These are phyloP conservation scores for Labia minor DNA, from an alignment of 2,888 invertebrate genomes.

Conservation along the genomic window DNA sequence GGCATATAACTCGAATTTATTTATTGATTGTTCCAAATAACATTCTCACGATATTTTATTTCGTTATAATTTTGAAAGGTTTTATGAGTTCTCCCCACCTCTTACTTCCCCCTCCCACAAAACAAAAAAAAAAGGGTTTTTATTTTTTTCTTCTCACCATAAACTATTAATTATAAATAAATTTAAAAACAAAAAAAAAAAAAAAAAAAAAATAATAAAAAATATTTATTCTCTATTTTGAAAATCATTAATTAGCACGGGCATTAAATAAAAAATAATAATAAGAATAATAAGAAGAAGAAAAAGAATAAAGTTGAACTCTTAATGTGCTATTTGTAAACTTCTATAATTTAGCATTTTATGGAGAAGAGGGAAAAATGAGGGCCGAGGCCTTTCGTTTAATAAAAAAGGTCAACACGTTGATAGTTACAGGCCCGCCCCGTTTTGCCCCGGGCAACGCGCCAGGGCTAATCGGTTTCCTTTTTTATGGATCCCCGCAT, in stretches of 20 bases:
- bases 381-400: neutral
- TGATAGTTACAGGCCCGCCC: neutral
- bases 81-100: no score
- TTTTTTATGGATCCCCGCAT: neutral
- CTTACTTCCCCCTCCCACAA: no score
- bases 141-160: neutral
- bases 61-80: no score
- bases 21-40: no score
- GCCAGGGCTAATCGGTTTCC: neutral
- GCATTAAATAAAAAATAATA: no score
- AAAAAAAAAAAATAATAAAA: no score
- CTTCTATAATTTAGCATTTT: slow-evolving; percentile 7
- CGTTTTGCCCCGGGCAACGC: neutral
- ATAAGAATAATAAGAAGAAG: no score
- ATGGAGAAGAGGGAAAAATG: neutral
- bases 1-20: no score
- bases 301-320: neutral
- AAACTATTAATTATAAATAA: slow-evolving; percentile 7
- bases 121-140: neutral
- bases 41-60: no score
- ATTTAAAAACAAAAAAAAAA: no score
- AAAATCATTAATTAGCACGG: slow-evolving; percentile 5
- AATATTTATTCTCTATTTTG: neutral
- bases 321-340: slow-evolving; percentile 8
- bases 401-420: slow-evolving; percentile 5